These are phyloP conservation scores for Chionodraco myersi DNA, from an alignment of 2,113 vertebrate species.

Conservation along the genomic window DNA sequence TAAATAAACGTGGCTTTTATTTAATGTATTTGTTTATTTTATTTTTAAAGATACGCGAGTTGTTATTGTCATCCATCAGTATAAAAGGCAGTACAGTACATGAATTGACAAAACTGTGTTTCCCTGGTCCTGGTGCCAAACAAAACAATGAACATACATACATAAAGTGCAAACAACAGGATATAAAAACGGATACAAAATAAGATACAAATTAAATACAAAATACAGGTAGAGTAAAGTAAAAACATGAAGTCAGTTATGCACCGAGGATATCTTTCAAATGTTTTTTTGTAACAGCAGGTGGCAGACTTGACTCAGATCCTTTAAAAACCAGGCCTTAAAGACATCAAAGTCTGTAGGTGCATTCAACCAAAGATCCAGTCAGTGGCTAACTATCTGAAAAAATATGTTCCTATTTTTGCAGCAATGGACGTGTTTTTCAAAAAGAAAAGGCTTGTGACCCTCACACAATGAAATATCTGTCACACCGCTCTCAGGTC, in stretches of 20 bases:
- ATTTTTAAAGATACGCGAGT: no score
- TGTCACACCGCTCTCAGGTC: background rate
- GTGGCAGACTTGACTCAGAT: conserved; percentile 33
- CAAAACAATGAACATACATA: no score
- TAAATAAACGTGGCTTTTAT: no score
- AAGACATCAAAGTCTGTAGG: background rate
- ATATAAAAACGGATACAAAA: no score
- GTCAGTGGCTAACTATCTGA: background rate
- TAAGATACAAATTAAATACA: no score
- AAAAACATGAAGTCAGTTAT: background rate
- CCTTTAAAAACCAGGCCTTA: background rate
- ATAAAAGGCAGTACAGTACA: no score
- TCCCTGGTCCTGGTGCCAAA: no score
- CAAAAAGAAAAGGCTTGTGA: background rate
- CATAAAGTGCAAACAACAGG: no score
- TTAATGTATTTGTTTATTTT: no score
- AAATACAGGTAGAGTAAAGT: no score
- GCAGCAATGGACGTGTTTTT: conserved; percentile 1
- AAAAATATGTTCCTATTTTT: background rate
- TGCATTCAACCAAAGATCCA: background rate
- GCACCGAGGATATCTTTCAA: background rate
- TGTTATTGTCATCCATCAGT: no score
- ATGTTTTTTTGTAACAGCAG: conserved; percentile 39
- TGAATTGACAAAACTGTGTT: no score
- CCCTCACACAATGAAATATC: background rate